Evolutionary conservation across 2,888 invertebrate genomes (phyloP).

Genomic region (Andrena chrysosceles): DNA sequence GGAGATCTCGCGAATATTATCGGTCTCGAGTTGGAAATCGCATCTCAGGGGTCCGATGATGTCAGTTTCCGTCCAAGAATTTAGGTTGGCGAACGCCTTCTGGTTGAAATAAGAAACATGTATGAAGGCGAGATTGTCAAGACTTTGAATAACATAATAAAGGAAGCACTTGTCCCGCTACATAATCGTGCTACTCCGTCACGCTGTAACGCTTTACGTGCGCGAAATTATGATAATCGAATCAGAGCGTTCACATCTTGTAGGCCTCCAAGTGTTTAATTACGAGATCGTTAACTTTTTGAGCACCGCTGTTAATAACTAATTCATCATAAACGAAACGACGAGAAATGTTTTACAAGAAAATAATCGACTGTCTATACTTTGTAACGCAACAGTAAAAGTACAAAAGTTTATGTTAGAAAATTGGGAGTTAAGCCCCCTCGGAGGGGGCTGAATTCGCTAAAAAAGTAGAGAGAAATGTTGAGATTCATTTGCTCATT

Average conservation of each 20-base stretch:
- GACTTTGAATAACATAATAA: neutral
- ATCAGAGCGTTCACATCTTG: slow-evolving; percentile 10
- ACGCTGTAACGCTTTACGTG: slow-evolving; percentile 23
- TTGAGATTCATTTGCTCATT: too few species aligned
- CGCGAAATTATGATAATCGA: slow-evolving; percentile 16
- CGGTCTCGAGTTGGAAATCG: slow-evolving; percentile 91
- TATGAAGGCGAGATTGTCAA: neutral
- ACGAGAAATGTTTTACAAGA: too few species aligned
- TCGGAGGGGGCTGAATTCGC: too few species aligned
- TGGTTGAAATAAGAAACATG: slow-evolving; percentile 28
- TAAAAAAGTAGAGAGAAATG: too few species aligned
- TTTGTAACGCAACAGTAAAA: too few species aligned
- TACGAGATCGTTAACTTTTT: neutral
- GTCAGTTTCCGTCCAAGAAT: slow-evolving; percentile 45
- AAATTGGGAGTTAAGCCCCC: too few species aligned
- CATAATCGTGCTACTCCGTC: slow-evolving; percentile 19
- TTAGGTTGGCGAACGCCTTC: slow-evolving; percentile 50
- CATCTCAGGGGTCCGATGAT: slow-evolving; percentile 93
- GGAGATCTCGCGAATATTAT: slow-evolving; percentile 88
- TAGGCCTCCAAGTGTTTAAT: neutral
- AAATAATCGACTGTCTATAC: too few species aligned
- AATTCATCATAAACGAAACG: too few species aligned
- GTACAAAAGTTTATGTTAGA: too few species aligned
- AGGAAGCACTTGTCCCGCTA: slow-evolving; percentile 46
- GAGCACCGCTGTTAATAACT: too few species aligned